Evolutionary conservation across 1,140 invertebrate genomes (phyloP).

Genomic region (Drosophila varians): DNA sequence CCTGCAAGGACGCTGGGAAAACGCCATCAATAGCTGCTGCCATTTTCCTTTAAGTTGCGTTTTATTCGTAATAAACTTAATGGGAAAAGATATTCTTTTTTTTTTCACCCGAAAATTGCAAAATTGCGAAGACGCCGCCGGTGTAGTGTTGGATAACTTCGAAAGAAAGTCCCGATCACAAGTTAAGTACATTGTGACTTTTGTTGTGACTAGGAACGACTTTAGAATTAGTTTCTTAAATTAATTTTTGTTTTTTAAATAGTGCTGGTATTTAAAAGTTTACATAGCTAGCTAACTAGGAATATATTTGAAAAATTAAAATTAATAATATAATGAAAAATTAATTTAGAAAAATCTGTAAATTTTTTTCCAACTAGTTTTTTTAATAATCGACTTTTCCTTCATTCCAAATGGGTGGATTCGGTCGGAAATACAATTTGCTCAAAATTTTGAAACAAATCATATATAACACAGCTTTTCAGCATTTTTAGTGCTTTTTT

Average conservation of each 20-base stretch:
- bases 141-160: conserved; percentile 5
- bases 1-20: conserved; percentile 86
- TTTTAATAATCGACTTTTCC: background rate
- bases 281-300: too few relatives aligned
- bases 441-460: background rate
- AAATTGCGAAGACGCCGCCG: conserved; percentile 58
- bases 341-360: too few relatives aligned
- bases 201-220: background rate
- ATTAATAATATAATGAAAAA: too few relatives aligned
- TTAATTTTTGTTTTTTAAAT: too few relatives aligned
- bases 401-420: too few relatives aligned
- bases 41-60: conserved; percentile 83
- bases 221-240: too few relatives aligned
- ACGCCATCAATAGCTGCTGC: conserved; percentile 87
- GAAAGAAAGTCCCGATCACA: background rate
- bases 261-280: too few relatives aligned
- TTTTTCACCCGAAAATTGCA: background rate
- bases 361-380: too few relatives aligned
- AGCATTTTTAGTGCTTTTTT: background rate
- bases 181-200: background rate
- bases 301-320: too few relatives aligned
- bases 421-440: too few relatives aligned
- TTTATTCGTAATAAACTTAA: background rate
- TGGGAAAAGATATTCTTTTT: background rate
- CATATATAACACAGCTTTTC: background rate